Conservation (phyloP, 2,888 invertebrate genomes). For the Hypomecis atomaria region DNA sequence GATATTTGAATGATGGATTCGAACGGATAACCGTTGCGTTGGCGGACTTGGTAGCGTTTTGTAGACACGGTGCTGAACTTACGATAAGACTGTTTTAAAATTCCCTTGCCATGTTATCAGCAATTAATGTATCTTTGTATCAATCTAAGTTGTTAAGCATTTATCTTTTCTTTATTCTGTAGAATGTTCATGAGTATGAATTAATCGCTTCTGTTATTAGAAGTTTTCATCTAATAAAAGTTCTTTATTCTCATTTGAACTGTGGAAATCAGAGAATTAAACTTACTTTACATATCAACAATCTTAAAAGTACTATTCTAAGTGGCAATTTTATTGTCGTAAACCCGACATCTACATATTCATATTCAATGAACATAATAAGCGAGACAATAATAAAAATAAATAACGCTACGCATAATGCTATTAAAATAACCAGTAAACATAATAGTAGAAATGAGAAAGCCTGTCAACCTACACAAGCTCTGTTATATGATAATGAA, state of each 20-base stretch:
- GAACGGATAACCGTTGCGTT: constrained; percentile 52
- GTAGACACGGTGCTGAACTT: constrained; percentile 35
- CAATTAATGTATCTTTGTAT: constrained; percentile 31
- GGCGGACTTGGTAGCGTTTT: constrained; percentile 52
- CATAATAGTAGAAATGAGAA: constrained; percentile 38
- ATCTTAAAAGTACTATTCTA: constrained; percentile 16
- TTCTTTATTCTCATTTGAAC: background rate
- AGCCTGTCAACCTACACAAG: constrained; percentile 57
- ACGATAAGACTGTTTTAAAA: constrained; percentile 27
- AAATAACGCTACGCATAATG: constrained; percentile 41
- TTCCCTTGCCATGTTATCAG: constrained; percentile 26
- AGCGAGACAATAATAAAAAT: constrained; percentile 46
- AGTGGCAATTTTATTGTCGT: constrained; percentile 33
- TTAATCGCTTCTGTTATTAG: background rate
- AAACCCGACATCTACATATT: constrained; percentile 35
- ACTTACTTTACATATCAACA: constrained; percentile 15
- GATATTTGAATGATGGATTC: constrained; percentile 55
- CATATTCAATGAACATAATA: constrained; percentile 38
- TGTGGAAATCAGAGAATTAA: constrained; percentile 3
- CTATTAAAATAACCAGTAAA: constrained; percentile 46
- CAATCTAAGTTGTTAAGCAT: constrained; percentile 11
- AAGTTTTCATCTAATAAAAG: background rate
- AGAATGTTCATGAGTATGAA: background rate
- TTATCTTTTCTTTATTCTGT: constrained; percentile 10
- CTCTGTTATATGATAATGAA: constrained; percentile 73